phyloP scores from a whole-genome alignment of 1,140 invertebrate genomes.

The Sipha flava region DNA sequence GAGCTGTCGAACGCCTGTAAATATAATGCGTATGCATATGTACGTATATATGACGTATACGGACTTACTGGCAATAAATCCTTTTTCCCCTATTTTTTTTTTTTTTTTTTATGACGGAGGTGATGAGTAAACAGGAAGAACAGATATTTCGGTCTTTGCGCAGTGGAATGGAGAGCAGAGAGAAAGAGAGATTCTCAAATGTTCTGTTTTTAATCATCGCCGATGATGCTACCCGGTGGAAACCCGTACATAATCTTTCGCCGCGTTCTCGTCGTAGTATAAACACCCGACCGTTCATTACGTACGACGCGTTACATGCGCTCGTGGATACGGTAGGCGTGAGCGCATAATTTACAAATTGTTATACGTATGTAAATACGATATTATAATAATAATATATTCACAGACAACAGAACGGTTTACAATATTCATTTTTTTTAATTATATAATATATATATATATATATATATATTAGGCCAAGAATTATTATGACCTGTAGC shows the following conservation, averaged over 20 bases:
- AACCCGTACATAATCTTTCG: neutral
- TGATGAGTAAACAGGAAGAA: conserved; percentile 31
- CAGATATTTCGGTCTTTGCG: neutral
- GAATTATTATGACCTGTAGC: too few relatives aligned
- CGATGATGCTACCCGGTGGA: neutral
- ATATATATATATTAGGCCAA: too few relatives aligned
- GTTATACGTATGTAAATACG: too few relatives aligned
- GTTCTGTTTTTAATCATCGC: conserved; percentile 27
- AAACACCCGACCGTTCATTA: neutral
- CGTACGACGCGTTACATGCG: too few relatives aligned
- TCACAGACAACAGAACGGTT: too few relatives aligned
- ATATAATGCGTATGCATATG: neutral
- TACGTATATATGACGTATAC: neutral
- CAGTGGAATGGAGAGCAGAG: neutral
- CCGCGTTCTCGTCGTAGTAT: neutral
- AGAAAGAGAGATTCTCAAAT: neutral
- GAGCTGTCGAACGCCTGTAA: conserved; percentile 5
- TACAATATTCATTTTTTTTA: too few relatives aligned
- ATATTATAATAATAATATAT: too few relatives aligned
- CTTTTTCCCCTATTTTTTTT: conserved; percentile 26
- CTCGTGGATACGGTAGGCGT: too few relatives aligned
- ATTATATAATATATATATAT: too few relatives aligned
- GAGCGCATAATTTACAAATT: too few relatives aligned
- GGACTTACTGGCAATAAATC: conserved; percentile 8
- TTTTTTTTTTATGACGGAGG: neutral